Conservation (phyloP, 2,888 invertebrate species). For the Yponomeuta malinellus region DNA sequence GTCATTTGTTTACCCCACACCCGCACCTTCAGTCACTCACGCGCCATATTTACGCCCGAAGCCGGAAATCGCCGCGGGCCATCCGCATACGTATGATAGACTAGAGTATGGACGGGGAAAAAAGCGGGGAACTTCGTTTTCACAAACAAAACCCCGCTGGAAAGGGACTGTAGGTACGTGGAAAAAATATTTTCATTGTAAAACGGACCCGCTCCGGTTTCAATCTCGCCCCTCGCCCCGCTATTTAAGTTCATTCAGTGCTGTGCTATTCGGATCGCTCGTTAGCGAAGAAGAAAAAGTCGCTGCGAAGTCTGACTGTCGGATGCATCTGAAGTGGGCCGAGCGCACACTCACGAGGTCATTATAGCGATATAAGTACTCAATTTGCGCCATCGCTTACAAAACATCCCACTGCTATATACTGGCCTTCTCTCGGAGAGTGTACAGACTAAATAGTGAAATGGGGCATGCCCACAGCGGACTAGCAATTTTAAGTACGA, state of each 20-base stretch:
- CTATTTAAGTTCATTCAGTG: conserved; percentile 63
- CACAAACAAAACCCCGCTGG: conserved; percentile 69
- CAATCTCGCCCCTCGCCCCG: conserved; percentile 59
- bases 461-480: too few species aligned
- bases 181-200: conserved; percentile 73
- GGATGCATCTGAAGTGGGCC: neutral
- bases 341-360: neutral
- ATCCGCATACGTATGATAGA: neutral
- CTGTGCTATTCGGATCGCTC: conserved; percentile 37
- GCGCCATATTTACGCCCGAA: too few species aligned
- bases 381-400: too few species aligned
- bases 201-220: conserved; percentile 69
- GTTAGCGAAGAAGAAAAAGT: neutral
- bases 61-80: too few species aligned
- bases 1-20: too few species aligned
- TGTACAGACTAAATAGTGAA: too few species aligned
- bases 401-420: too few species aligned
- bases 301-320: neutral
- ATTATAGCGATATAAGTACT: too few species aligned
- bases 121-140: conserved; percentile 67
- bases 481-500: too few species aligned
- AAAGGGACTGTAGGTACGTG: conserved; percentile 45
- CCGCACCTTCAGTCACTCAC: too few species aligned
- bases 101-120: conserved; percentile 28
- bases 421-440: too few species aligned